Conservation (phyloP, 2,888 invertebrate species). For the Mythimna ferrago region DNA sequence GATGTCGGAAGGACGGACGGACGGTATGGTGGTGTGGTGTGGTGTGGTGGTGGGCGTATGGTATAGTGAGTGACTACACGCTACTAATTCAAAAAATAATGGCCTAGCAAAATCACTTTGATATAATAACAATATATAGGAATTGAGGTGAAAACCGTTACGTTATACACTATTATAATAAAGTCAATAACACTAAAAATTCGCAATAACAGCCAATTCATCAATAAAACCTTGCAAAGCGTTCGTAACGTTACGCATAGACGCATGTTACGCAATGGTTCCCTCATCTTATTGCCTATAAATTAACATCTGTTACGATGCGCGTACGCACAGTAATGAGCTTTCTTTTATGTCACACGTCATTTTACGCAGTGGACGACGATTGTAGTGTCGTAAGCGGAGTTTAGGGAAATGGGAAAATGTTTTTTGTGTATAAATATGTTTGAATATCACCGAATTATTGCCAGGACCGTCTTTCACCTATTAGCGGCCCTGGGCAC, state of each 20-base stretch:
- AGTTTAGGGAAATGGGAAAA: conserved; percentile 7
- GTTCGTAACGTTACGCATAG: conserved; percentile 33
- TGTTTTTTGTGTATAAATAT: background rate
- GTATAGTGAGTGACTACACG: too few species aligned
- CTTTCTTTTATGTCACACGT: conserved; percentile 59
- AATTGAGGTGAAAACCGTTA: background rate
- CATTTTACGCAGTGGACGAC: conserved; percentile 32
- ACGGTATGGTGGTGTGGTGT: too few species aligned
- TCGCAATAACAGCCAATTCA: conserved; percentile 3
- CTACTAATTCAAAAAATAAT: too few species aligned
- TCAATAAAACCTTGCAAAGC: conserved; percentile 35
- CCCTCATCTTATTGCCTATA: conserved; percentile 56
- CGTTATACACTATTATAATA: background rate
- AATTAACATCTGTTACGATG: conserved; percentile 62
- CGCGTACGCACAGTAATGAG: conserved; percentile 37
- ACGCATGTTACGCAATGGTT: conserved; percentile 54
- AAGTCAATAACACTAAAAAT: background rate
- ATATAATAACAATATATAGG: background rate
- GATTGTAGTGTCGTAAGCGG: conserved; percentile 1
- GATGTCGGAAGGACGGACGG: too few species aligned
- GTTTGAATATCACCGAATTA: too few species aligned
- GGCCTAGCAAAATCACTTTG: background rate
- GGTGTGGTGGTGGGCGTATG: too few species aligned
- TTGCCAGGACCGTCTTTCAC: too few species aligned
- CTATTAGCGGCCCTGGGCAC: too few species aligned